Evolutionary conservation across 2,797 vertebrate species (phyloP).

Genomic region (Characodon lateralis): DNA sequence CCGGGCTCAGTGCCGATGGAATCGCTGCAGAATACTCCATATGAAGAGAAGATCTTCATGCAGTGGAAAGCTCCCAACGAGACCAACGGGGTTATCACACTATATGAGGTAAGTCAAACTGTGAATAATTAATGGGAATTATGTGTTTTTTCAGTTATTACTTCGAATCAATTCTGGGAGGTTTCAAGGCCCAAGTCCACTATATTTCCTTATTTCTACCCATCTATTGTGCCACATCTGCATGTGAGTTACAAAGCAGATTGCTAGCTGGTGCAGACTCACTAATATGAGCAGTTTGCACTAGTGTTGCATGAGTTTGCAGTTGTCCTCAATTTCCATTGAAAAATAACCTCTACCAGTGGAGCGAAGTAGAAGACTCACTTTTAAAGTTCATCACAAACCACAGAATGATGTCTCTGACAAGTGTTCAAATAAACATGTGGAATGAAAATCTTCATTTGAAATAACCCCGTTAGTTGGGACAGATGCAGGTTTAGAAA

Average conservation of each 20-base stretch:
- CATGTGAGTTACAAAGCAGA: not conserved
- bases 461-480: not conserved
- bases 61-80: constrained; percentile 98
- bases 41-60: constrained; percentile 97
- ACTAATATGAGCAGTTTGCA: not conserved
- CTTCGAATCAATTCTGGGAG: not conserved
- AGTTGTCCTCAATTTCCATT: not conserved
- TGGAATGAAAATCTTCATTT: not conserved
- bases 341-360: not conserved
- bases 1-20: constrained; percentile 91
- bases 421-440: not conserved
- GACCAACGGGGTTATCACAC: constrained; percentile 95
- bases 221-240: not conserved
- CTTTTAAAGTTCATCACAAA: not conserved
- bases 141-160: not conserved
- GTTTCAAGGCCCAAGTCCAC: not conserved
- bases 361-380: not conserved
- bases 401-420: not conserved
- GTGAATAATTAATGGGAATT: not conserved
- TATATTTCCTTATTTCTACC: not conserved
- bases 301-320: not conserved
- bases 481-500: not conserved
- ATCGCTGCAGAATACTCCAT: constrained; percentile 94
- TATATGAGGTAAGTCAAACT: constrained; percentile 88
- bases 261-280: not conserved